Evolutionary conservation across 64 coral and sea anemone genomes (phyloP), one percentile per base, ranked within the genome.

Genomic region (Platygyra sinensis): DNA sequence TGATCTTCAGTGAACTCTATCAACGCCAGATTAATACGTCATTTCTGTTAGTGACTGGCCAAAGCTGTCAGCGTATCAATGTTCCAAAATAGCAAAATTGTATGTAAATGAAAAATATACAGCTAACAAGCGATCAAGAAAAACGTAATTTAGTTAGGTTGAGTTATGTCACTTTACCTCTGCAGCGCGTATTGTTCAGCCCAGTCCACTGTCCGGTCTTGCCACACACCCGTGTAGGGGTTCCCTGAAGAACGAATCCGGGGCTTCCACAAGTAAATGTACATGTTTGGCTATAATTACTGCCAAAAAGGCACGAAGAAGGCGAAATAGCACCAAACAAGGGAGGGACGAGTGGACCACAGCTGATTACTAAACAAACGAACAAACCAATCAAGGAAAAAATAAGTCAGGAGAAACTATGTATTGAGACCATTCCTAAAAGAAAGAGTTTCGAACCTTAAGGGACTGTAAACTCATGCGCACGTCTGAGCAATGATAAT

Each of bases 191-290:
- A 50, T 78, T 73, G 29, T 88, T 78, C 3, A 20, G 19, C 36
- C 87, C 87, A 62, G 87, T 77, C 87, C 87, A 88, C n/a, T 15
- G 10, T 62, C 74, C 87, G 0, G 27, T 15, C 24, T 74, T 33
- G n/a, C 32, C 74, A 88, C 87, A 88, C 22, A 76, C 24, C 28
- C 74, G 51, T 25, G 14, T 3, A 9, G 60, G 14, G 24, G 87
- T 78, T 14, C 87, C 87, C 20, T 62, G 55, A 27, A 67, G n/a
- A 78, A 39, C 87, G 22, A 64, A 88, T 8, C 87, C 87, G 20
- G 49, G 14, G 25, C 19, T 65, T 65, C 17, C 29, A 57, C 87
- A 88, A 49, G 73, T 62, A 50, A 88, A 88, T 14, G 16, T 22
- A 33, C 87, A 88, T 3, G 33, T 46, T 46, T 74, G 51, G 14